These are phyloP conservation scores for Phainopepla nitens DNA, from an alignment of 2,113 vertebrate species.

Conservation along the genomic window DNA sequence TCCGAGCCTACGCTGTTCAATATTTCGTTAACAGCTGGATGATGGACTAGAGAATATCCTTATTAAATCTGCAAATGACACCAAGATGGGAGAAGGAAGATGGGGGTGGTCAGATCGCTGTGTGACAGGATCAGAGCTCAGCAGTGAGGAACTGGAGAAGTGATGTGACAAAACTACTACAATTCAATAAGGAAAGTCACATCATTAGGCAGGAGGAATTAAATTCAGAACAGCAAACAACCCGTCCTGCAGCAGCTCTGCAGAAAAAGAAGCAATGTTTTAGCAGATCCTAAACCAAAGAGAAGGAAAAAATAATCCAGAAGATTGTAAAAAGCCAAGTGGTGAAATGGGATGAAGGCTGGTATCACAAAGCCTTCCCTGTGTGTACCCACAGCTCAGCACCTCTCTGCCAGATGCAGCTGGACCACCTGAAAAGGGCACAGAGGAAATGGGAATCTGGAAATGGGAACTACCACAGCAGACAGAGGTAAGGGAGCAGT, in stretches of 20 bases:
- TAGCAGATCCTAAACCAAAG: neutral
- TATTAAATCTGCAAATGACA: slow-evolving; percentile 29
- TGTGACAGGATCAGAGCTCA: neutral
- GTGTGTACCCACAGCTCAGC: rapidly evolving
- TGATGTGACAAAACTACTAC: neutral
- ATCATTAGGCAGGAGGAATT: neutral
- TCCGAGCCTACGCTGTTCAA: neutral
- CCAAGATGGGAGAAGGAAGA: neutral
- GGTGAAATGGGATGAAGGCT: neutral
- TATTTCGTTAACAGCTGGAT: neutral
- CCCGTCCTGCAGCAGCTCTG: neutral
- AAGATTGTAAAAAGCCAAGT: neutral
- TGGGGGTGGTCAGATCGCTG: neutral
- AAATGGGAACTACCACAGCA: neutral
- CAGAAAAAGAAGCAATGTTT: neutral
- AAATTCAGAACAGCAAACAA: neutral
- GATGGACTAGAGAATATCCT: slow-evolving; percentile 22
- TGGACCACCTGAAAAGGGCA: neutral
- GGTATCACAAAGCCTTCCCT: neutral
- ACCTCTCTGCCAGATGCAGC: neutral
- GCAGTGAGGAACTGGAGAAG: neutral
- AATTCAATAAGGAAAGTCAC: neutral
- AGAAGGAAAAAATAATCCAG: neutral
- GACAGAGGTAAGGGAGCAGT: neutral
- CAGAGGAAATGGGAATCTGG: neutral